Conservation (phyloP, 2,888 invertebrate species). For the Philhelius pedissequus region DNA sequence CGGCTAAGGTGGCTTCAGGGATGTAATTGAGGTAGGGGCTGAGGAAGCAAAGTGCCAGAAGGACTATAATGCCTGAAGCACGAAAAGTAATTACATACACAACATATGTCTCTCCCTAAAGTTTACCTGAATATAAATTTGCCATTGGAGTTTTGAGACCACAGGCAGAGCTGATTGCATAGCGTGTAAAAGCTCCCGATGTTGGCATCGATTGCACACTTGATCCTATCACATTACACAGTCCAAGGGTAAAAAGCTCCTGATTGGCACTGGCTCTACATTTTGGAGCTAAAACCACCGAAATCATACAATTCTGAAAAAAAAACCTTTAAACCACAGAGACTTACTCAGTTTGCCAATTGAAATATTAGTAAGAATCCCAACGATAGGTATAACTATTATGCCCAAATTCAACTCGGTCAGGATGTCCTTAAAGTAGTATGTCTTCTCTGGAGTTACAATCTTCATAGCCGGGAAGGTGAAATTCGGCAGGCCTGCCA, state of each 20-base stretch:
- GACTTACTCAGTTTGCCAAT: conserved; percentile 95
- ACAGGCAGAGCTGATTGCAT: conserved; percentile 92
- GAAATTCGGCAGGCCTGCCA: conserved; percentile 85
- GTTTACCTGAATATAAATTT: conserved; percentile 76
- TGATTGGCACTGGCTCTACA: conserved; percentile 90
- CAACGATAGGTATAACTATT: conserved; percentile 89
- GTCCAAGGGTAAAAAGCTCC: conserved; percentile 91
- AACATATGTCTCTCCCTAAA: background rate
- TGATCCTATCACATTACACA: conserved; percentile 90
- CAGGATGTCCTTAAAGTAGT: conserved; percentile 84
- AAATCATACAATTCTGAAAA: background rate
- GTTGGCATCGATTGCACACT: conserved; percentile 93
- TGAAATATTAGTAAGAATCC: conserved; percentile 94
- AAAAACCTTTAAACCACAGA: background rate
- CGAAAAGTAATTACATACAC: too few relatives aligned
- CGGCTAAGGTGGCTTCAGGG: conserved; percentile 90
- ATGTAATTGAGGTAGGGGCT: conserved; percentile 94
- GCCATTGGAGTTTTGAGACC: conserved; percentile 91
- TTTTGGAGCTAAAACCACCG: conserved; percentile 81
- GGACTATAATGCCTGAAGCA: conserved; percentile 87
- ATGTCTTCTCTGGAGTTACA: conserved; percentile 80
- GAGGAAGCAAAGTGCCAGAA: conserved; percentile 90
- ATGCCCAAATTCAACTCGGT: conserved; percentile 87
- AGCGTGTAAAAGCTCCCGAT: conserved; percentile 91
- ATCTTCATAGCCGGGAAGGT: conserved; percentile 83